Conservation (phyloP, 1,140 invertebrate species). For the Rhagoletis pomonella region DNA sequence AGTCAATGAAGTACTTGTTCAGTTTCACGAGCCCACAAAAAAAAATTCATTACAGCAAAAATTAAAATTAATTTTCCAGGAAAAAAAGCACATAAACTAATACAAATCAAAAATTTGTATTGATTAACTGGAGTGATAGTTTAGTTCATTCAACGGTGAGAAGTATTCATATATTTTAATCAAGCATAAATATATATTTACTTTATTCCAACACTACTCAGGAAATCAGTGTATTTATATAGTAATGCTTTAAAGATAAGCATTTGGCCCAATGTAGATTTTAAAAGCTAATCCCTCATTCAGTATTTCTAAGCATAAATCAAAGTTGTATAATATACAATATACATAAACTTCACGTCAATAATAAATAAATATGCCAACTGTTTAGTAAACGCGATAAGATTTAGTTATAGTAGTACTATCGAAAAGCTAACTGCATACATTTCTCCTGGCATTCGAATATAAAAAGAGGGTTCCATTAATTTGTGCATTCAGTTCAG, state of each 20-base stretch:
- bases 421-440: neutral
- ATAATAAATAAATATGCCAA: constrained; percentile 17
- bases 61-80: no score
- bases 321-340: neutral
- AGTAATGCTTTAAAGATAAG: neutral
- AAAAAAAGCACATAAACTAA: no score
- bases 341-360: neutral
- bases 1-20: no score
- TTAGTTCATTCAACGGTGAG: no score
- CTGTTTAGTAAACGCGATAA: neutral
- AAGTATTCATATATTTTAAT: neutral
- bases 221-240: neutral
- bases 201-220: neutral
- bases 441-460: no score
- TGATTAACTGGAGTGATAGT: no score
- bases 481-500: neutral
- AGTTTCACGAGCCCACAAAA: no score
- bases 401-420: constrained; percentile 37
- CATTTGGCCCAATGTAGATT: neutral
- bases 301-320: neutral
- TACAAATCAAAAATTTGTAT: no score
- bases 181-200: neutral
- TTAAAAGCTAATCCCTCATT: neutral
- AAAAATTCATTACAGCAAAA: no score
- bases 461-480: neutral